Percentiles rank a stretch among this genome's conserved stretches.
These are phyloP conservation scores for Neopelma chrysocephalum DNA, from an alignment of 2,797 vertebrate genomes.

Conservation along the genomic window DNA sequence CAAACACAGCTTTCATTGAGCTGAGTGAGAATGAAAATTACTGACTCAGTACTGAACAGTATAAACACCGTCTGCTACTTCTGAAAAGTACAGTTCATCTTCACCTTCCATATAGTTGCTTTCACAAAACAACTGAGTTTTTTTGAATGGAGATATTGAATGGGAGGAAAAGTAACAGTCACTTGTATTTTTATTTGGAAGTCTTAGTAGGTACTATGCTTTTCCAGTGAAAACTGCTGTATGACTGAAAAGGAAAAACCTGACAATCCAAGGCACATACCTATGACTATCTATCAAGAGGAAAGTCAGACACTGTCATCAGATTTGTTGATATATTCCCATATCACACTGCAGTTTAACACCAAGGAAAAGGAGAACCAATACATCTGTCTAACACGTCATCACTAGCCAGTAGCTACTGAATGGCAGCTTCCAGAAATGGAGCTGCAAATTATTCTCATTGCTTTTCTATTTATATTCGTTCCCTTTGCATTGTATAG, in stretches of 20 bases:
- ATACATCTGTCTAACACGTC: neutral
- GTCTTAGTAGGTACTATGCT: neutral
- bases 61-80: constrained; percentile 40
- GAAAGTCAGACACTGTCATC: neutral
- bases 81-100: neutral
- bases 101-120: neutral
- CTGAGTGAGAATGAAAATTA: constrained; percentile 29
- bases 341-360: neutral
- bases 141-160: neutral
- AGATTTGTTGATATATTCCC: neutral
- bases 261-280: neutral
- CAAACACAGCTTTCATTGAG: constrained; percentile 22
- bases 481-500: neutral
- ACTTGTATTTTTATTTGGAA: neutral
- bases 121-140: neutral
- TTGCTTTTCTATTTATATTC: neutral
- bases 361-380: neutral
- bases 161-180: neutral
- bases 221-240: neutral
- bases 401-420: neutral
- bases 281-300: neutral
- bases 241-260: neutral
- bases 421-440: neutral
- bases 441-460: neutral
- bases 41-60: constrained; percentile 30